These are phyloP conservation scores for Tiaroga cobitis DNA, from an alignment of 2,797 vertebrate genomes.

Conservation along the genomic window DNA sequence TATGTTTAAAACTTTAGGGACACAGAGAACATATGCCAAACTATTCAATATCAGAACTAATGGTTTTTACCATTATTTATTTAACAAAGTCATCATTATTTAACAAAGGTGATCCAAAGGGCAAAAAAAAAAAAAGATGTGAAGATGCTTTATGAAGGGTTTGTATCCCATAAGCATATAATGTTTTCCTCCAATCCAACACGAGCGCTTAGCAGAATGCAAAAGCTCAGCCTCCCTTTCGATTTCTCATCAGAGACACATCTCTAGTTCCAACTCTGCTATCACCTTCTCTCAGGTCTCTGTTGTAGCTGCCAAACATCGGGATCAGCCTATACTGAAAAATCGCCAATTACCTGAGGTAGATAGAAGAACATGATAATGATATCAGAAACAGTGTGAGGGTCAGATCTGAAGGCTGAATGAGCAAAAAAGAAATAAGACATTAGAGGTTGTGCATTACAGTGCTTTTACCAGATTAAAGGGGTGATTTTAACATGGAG, in stretches of 20 bases:
- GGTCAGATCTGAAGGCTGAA: neutral
- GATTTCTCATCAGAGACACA: slow-evolving; percentile 70
- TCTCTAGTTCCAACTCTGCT: slow-evolving; percentile 62
- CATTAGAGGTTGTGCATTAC: neutral
- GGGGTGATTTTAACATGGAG: neutral
- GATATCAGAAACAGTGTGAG: neutral
- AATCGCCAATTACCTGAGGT: neutral
- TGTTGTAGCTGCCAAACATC: slow-evolving; percentile 46
- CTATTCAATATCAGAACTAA: slow-evolving; percentile 14
- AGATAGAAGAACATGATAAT: neutral
- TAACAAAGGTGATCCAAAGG: neutral
- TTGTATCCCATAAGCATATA: slow-evolving; percentile 11
- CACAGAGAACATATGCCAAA: slow-evolving; percentile 20
- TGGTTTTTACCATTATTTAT: neutral
- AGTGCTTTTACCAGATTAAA: neutral
- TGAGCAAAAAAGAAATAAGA: neutral
- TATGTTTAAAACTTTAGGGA: slow-evolving; percentile 20
- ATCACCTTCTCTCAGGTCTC: slow-evolving; percentile 67
- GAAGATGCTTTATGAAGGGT: neutral
- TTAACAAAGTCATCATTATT: neutral
- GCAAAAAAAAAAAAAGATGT: neutral
- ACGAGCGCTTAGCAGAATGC: neutral
- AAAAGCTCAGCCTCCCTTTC: neutral
- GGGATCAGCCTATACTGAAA: neutral
- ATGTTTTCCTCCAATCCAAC: slow-evolving; percentile 12